Conservation (phyloP, 1,140 invertebrate genomes). For the Agrilus planipennis region DNA sequence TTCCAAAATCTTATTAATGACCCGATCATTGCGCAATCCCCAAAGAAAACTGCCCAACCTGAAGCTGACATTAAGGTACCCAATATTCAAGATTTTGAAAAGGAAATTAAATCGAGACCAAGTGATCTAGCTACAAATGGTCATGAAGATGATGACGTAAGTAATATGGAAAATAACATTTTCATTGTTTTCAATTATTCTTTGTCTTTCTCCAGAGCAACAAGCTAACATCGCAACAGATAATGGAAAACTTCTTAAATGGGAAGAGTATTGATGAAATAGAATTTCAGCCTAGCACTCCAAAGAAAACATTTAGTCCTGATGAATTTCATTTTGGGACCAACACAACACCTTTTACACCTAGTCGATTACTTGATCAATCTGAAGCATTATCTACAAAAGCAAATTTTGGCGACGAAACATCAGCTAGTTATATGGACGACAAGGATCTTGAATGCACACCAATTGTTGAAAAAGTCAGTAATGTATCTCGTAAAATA, state of each 20-base stretch:
- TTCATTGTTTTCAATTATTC: neutral
- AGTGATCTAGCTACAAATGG: slow-evolving; percentile 45
- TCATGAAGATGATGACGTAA: slow-evolving; percentile 30
- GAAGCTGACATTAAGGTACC: slow-evolving; percentile 45
- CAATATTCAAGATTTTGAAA: slow-evolving; percentile 47
- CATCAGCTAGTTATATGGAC: slow-evolving; percentile 19
- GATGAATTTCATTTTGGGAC: slow-evolving; percentile 33
- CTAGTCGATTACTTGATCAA: slow-evolving; percentile 32
- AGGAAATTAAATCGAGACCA: slow-evolving; percentile 44
- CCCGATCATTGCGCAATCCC: slow-evolving; percentile 47
- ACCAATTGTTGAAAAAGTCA: neutral
- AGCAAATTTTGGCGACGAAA: slow-evolving; percentile 40
- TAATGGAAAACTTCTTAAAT: slow-evolving; percentile 28
- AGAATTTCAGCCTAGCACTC: slow-evolving; percentile 27
- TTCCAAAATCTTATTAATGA: slow-evolving; percentile 27
- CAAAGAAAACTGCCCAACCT: slow-evolving; percentile 43
- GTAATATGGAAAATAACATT: slow-evolving; percentile 5
- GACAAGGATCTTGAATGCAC: slow-evolving; percentile 4
- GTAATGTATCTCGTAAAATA: slow-evolving; percentile 28
- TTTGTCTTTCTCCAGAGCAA: slow-evolving; percentile 15
- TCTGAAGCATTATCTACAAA: slow-evolving; percentile 39
- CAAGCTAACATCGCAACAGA: slow-evolving; percentile 20
- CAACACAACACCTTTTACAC: slow-evolving; percentile 23
- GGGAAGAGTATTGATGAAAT: slow-evolving; percentile 32
- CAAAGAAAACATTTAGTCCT: slow-evolving; percentile 6